Evolutionary conservation across 1,140 invertebrate species (phyloP), one percentile per base, ranked within the genome.

Genomic region (Drosophila persimilis): DNA sequence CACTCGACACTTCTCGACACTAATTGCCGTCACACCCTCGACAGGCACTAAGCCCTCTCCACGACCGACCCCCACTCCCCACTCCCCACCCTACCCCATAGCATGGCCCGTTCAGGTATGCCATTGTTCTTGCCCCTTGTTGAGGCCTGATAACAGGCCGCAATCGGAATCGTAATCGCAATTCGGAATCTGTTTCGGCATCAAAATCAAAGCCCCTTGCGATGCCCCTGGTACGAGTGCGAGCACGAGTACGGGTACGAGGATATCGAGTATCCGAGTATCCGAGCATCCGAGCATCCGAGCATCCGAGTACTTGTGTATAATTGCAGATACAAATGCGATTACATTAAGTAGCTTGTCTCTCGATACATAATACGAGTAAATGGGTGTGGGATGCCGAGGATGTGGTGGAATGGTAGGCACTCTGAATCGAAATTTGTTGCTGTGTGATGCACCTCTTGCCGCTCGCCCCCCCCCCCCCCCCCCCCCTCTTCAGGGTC

Each of bases 261-360:
- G 24, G 24, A 5, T 26, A 26, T 26, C 24, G 24, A 26, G 24
- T 26, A 26, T 26, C 4, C 35, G 35, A 45, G 45, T 35, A 62
- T 20, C 20, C 20, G 20, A 20, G 20, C 2, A 20, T 20, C 20
- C 20, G 20, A 20, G 20, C 20, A 31, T 31, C 3, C 29, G 31
- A 35, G 35, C 6, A 35, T 35, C 11, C 35, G 35, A 45, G 45
- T 35, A 62, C 61, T 58, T 58, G 62, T 61, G 77, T 85, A 39
- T 39, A 81, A 85, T 88, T 86, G 77, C 57, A 63, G 45, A 70
- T 74, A 81, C 78, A 88, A 78, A 86, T 88, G 81, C 77, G 83
- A 86, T 86, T 88, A 86, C 69, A 81, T 76, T 86, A 88, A 88
- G 81, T 66, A 75, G 61, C 73, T 75, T 85, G 81, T 85, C 77